Conservation (phyloP, 2,888 invertebrate species). For the Petrophora chlorosata region DNA sequence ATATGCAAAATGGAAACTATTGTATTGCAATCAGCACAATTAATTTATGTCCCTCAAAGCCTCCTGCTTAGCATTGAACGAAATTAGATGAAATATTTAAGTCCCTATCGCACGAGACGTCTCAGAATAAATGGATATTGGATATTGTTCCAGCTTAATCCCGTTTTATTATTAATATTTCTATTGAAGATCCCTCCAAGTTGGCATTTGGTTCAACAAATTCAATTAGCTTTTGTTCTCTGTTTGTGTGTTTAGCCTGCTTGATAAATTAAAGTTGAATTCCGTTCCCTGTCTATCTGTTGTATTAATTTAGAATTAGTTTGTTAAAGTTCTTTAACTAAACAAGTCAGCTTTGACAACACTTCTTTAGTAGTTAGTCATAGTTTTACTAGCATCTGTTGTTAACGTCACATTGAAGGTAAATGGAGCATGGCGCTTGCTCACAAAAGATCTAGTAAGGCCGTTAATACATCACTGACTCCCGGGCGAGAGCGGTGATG, state of each 20-base stretch:
- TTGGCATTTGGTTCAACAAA: conserved; percentile 44
- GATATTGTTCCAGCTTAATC: conserved; percentile 42
- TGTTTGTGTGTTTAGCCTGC: conserved; percentile 27
- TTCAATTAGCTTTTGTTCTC: conserved; percentile 46
- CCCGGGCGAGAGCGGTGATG: neutral
- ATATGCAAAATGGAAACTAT: conserved; percentile 25
- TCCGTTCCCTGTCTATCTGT: conserved; percentile 21
- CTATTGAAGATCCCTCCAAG: conserved; percentile 35
- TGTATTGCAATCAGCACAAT: conserved; percentile 29
- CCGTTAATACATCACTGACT: conserved; percentile 7
- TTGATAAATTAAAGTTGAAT: conserved; percentile 32
- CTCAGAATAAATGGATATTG: conserved; percentile 45
- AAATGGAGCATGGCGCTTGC: conserved; percentile 29
- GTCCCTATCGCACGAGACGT: conserved; percentile 46
- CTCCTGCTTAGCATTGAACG: conserved; percentile 27
- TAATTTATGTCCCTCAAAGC: conserved; percentile 21
- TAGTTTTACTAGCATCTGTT: conserved; percentile 20
- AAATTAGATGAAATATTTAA: conserved; percentile 41
- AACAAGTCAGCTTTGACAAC: conserved; percentile 23
- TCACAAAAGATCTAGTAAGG: conserved; percentile 22
- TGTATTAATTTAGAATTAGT: conserved; percentile 34
- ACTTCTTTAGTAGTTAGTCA: conserved; percentile 21
- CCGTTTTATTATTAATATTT: conserved; percentile 48
- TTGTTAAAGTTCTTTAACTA: conserved; percentile 23
- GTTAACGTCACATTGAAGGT: conserved; percentile 21